Evolutionary conservation across 2,113 vertebrate genomes (phyloP).

Genomic region (Cololabis saira): DNA sequence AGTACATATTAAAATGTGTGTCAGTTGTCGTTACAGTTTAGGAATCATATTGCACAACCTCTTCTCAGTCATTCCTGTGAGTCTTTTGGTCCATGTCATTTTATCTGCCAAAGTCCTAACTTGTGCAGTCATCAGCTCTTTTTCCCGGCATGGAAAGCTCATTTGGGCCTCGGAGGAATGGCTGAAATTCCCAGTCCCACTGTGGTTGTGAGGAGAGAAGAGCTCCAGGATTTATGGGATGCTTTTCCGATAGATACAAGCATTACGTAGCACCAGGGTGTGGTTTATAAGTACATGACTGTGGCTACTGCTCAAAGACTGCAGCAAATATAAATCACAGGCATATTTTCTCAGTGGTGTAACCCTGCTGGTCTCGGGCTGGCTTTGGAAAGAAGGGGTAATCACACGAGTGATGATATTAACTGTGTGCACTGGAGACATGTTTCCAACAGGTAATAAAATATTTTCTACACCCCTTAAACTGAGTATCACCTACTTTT

Average conservation of each 20-base stretch:
- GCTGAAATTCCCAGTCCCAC: slow-evolving; percentile 43
- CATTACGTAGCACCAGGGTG: slow-evolving; percentile 45
- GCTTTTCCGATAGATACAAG: slow-evolving; percentile 40
- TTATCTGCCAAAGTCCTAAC: slow-evolving; percentile 21
- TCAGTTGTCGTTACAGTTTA: too few species aligned
- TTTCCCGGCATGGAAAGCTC: background rate
- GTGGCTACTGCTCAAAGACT: slow-evolving; percentile 34
- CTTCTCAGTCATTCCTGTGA: too few species aligned
- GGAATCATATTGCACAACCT: too few species aligned
- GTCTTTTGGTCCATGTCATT: too few species aligned
- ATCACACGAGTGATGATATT: background rate
- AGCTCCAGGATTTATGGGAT: slow-evolving; percentile 24
- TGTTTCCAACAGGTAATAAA: slow-evolving; percentile 20
- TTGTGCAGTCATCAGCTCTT: slow-evolving; percentile 56
- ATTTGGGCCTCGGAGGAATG: slow-evolving; percentile 32
- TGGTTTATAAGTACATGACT: slow-evolving; percentile 40
- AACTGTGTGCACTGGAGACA: background rate
- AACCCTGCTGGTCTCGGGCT: slow-evolving; percentile 11
- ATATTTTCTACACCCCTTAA: background rate
- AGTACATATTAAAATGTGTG: too few species aligned
- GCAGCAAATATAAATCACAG: slow-evolving; percentile 37
- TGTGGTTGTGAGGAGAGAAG: slow-evolving; percentile 31
- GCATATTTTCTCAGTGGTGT: slow-evolving; percentile 31
- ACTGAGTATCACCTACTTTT: background rate
- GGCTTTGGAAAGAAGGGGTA: slow-evolving; percentile 31